Conservation (phyloP, 1,140 invertebrate genomes). For the Lamellibrachia luymesi region DNA sequence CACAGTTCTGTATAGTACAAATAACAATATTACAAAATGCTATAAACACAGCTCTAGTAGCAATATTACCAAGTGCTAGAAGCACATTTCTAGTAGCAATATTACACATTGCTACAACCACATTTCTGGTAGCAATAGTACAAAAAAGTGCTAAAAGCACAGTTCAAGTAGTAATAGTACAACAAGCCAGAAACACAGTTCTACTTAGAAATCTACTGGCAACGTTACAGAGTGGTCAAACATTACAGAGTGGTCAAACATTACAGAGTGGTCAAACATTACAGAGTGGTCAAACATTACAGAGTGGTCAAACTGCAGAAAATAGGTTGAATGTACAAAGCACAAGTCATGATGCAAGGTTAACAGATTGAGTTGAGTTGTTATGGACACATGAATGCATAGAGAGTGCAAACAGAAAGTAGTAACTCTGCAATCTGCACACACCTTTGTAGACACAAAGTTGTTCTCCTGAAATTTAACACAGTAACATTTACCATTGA, state of each 20-base stretch:
- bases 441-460: not conserved
- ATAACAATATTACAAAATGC: not conserved
- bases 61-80: not conserved
- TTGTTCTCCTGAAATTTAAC: not conserved
- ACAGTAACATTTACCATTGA: not conserved
- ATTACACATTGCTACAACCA: not conserved
- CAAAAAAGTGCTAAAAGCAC: no score
- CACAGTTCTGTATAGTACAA: not conserved
- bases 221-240: no score
- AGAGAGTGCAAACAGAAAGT: not conserved
- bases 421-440: not conserved
- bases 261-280: no score
- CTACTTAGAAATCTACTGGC: no score
- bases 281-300: no score
- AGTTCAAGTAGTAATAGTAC: no score
- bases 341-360: not conserved
- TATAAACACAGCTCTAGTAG: not conserved
- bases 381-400: not conserved
- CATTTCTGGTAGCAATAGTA: not conserved
- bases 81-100: not conserved
- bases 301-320: not conserved
- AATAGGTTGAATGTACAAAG: not conserved
- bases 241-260: no score
- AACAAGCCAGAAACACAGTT: no score
- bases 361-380: not conserved